Base-by-base conservation (phyloP, 2,888 invertebrate species). In the Drosophila melanocephala region DNA sequence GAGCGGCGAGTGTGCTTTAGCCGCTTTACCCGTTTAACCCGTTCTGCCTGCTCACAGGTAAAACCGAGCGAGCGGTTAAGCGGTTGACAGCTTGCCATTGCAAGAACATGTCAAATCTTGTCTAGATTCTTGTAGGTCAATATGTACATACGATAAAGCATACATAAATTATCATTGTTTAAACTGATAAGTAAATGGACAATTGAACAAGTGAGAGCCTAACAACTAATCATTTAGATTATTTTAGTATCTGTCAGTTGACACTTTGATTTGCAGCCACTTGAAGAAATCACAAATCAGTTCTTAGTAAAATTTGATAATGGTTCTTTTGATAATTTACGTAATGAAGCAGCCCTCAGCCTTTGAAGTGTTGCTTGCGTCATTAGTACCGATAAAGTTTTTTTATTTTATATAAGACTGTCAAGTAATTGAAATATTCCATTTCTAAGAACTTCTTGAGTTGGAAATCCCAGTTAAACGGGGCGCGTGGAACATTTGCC, bases 151-250 rank as follows among this genome's bases (percentile, higher is more conserved):
- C 53, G 30, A 37, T 26, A 30, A 7, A 37, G 30, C 61, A 33
- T 47, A 30, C 35, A 53, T 59, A 60, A 60, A n/a, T n/a, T 52
- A 42, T 52, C 35, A 44, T 61, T 44, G 32, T 22, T 5, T 37
- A 9, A 37, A 30, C 47, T 79, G 76, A 78, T 78, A 71, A 57
- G 59, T 19, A 4, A 63, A 3, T 51, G 22, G 60, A 64, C 63
- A 70, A 42, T 50, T 22, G 22, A 22, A 22, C 6, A 22, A 22
- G 12, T 44, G 1, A 14, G 62, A 7, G 60, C 14, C 63, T 57
- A 22, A 33, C 60, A 42, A 39, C 63, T 70, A 69, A 75, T 75
- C 76, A 71, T 61, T 30, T 52, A 50, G 64, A 57, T 79, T 53
- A 52, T 56, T 35, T 59, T 60, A 28, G 53, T 33, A 22, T 7